Conservation (phyloP, 2,113 vertebrate species). For the Podocnemis expansa region DNA sequence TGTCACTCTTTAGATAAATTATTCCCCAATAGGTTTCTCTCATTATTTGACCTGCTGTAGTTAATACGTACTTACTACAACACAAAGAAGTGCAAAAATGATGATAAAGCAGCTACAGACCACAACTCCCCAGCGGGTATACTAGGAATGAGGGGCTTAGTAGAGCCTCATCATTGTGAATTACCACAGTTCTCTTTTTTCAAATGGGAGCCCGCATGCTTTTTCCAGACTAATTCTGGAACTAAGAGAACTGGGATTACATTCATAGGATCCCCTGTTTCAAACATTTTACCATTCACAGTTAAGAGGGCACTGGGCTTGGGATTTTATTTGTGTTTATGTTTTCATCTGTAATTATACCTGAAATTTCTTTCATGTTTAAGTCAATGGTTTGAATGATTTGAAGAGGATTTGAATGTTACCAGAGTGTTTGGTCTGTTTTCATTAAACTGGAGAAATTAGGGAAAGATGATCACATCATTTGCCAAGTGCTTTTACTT, state of each 20-base stretch:
- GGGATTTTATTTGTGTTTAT: background rate
- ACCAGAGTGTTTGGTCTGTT: background rate
- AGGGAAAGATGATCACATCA: background rate
- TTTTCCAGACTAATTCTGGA: accelerated
- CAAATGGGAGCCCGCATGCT: background rate
- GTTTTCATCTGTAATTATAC: conserved; percentile 24
- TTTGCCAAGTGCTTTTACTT: background rate
- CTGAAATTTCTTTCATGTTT: conserved; percentile 52
- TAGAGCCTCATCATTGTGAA: background rate
- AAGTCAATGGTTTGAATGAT: background rate
- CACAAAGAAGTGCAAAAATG: conserved; percentile 54
- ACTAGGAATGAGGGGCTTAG: background rate
- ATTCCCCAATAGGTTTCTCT: conserved; percentile 29
- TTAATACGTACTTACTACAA: background rate
- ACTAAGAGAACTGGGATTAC: background rate
- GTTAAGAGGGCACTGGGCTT: background rate
- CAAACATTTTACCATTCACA: conserved; percentile 51
- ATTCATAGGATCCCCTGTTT: background rate
- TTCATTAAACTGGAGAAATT: background rate
- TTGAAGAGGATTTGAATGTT: background rate
- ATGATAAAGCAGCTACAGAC: conserved; percentile 12
- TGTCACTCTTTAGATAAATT: background rate
- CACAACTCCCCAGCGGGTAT: background rate
- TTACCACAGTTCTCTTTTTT: background rate
- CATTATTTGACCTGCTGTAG: background rate